Evolutionary conservation across 2,888 invertebrate genomes (phyloP).

Genomic region (Polyommatus iphigenia): DNA sequence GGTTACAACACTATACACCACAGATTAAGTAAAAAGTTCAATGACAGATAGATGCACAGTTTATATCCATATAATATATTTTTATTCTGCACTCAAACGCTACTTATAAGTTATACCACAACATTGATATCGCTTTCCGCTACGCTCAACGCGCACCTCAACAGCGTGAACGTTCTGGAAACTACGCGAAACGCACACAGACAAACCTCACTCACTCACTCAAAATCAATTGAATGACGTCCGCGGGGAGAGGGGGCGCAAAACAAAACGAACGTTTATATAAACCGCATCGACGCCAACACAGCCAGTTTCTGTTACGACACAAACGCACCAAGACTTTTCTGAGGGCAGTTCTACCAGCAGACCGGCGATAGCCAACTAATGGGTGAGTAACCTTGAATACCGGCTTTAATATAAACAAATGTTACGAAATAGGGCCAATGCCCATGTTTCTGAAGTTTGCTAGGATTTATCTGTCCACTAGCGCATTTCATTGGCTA

Average conservation of each 20-base stretch:
- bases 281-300: conserved; percentile 56
- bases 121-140: not conserved
- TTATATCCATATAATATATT: no score
- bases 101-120: no score
- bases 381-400: conserved; percentile 31
- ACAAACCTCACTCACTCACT: conserved; percentile 43
- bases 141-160: conserved; percentile 7
- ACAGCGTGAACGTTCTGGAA: conserved; percentile 4
- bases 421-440: not conserved
- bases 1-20: no score
- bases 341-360: conserved; percentile 48
- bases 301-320: conserved; percentile 66
- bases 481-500: no score
- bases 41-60: no score
- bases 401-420: conserved; percentile 27
- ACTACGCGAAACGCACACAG: conserved; percentile 37
- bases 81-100: no score
- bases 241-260: conserved; percentile 44
- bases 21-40: no score
- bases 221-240: conserved; percentile 58
- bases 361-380: conserved; percentile 46
- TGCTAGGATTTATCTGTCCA: no score
- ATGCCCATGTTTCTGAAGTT: not conserved
- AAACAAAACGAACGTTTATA: conserved; percentile 61
- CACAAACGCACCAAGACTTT: conserved; percentile 61